These are phyloP conservation scores for Megastigmus dorsalis DNA, from an alignment of 2,888 invertebrate genomes.

Conservation along the genomic window DNA sequence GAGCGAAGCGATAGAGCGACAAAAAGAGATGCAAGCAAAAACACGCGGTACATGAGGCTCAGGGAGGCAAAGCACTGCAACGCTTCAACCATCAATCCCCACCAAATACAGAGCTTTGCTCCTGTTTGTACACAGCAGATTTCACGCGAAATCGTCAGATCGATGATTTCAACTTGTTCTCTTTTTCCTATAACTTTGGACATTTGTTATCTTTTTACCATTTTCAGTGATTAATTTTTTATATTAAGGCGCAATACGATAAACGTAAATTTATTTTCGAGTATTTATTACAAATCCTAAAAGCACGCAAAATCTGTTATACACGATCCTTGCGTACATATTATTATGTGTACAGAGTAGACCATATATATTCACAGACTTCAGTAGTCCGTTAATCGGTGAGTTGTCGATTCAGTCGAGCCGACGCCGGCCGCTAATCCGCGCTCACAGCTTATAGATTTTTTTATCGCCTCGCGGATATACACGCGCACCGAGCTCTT, in stretches of 20 bases:
- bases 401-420: slow-evolving; percentile 37
- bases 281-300: no score
- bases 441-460: slow-evolving; percentile 35
- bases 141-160: background rate
- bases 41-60: slow-evolving; percentile 39
- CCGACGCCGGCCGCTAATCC: slow-evolving; percentile 28
- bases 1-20: background rate
- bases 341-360: no score
- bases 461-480: slow-evolving; percentile 7
- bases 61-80: slow-evolving; percentile 37
- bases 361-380: no score
- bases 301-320: no score
- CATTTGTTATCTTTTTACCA: no score
- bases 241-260: no score
- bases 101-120: background rate
- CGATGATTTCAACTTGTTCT: no score
- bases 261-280: no score
- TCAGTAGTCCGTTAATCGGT: slow-evolving; percentile 20
- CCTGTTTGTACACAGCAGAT: background rate
- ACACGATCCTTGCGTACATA: no score
- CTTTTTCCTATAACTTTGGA: no score
- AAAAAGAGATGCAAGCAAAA: slow-evolving; percentile 7
- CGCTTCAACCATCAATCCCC: slow-evolving; percentile 21
- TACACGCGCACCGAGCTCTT: background rate
- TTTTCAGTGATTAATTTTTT: no score